phyloP scores from a whole-genome alignment of 2,113 vertebrate genomes.

The Podarcis muralis region DNA sequence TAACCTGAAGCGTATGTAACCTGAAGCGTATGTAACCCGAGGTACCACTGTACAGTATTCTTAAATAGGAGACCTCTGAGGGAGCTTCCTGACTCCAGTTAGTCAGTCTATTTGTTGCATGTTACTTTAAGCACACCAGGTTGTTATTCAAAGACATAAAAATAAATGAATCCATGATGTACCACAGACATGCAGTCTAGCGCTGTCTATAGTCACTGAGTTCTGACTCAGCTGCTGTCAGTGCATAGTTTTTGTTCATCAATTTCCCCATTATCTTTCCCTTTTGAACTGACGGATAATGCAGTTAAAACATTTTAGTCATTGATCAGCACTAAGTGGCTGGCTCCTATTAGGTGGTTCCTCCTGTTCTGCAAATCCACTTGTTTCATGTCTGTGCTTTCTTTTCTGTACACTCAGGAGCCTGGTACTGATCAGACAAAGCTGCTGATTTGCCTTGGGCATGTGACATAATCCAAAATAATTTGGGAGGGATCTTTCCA shows the following conservation, averaged over 20 bases:
- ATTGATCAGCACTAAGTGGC: not conserved
- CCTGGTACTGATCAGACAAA: constrained; percentile 52
- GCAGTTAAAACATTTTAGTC: constrained; percentile 22
- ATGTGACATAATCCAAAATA: constrained; percentile 38
- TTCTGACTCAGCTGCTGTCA: constrained; percentile 5
- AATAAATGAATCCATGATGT: not conserved
- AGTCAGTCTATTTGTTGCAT: not conserved
- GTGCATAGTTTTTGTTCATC: constrained; percentile 17
- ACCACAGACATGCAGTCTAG: not conserved
- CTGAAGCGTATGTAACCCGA: too few species aligned
- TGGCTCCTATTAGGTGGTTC: not conserved
- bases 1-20: too few species aligned
- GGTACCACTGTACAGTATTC: too few species aligned
- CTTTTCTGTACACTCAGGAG: constrained; percentile 40
- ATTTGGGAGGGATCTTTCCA: constrained; percentile 40
- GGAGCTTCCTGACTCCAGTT: not conserved
- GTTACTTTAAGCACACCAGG: not conserved
- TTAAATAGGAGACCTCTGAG: not conserved
- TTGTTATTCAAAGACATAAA: too few species aligned
- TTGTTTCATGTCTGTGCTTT: constrained; percentile 9
- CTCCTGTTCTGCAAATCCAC: constrained; percentile 2
- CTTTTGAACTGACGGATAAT: not conserved
- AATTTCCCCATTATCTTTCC: constrained; percentile 27
- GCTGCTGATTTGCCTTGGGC: constrained; percentile 32
- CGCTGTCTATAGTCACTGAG: not conserved